Percentiles rank a stretch among this genome's conserved stretches.
phyloP scores from a whole-genome alignment of 2,888 invertebrate genomes.

The Drosophila melanosoma region DNA sequence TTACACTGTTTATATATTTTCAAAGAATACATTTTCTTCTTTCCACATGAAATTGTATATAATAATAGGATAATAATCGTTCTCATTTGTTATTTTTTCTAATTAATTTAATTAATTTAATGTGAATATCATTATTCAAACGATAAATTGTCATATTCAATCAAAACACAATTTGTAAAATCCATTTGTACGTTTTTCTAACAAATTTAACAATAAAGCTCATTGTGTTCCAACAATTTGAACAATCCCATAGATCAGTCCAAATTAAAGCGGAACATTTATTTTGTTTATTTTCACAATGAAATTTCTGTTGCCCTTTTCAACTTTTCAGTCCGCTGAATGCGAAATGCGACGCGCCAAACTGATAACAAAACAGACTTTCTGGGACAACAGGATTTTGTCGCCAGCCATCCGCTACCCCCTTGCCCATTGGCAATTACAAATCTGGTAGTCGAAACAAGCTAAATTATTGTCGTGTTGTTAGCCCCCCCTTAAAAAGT shows the following conservation, averaged over 20 bases:
- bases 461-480: slow-evolving; percentile 57
- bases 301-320: slow-evolving; percentile 43
- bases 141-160: background rate
- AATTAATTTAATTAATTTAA: background rate
- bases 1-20: background rate
- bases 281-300: slow-evolving; percentile 20
- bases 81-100: background rate
- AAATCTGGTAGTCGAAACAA: slow-evolving; percentile 41
- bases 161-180: background rate
- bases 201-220: slow-evolving; percentile 9
- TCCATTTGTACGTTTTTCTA: background rate
- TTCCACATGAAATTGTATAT: background rate
- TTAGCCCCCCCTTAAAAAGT: slow-evolving; percentile 12
- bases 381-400: slow-evolving; percentile 33
- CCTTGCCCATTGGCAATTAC: slow-evolving; percentile 9
- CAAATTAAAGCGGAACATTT: slow-evolving; percentile 28
- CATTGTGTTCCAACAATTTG: slow-evolving; percentile 8
- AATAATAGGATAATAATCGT: background rate
- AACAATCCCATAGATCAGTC: slow-evolving; percentile 38
- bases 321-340: slow-evolving; percentile 62
- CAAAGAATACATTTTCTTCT: background rate
- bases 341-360: slow-evolving; percentile 50
- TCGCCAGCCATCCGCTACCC: background rate
- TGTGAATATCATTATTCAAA: background rate
- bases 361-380: slow-evolving; percentile 43